Base-by-base conservation (phyloP, 2,888 invertebrate species). In the Coleophora flavipennella region DNA sequence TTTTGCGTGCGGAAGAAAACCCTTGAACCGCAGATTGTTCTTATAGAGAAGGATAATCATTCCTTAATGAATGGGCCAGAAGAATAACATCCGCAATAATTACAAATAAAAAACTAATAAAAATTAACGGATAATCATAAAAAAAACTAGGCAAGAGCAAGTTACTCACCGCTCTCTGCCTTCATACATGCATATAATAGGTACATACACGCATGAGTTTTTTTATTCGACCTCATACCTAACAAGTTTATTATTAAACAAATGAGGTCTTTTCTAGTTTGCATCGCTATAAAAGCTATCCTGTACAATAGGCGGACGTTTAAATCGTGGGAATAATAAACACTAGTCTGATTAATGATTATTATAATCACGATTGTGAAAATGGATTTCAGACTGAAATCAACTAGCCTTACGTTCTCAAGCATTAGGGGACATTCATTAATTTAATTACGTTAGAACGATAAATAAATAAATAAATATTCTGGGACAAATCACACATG, bases 261-360 rank as follows among this genome's bases (percentile, higher is more conserved):
- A 20, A 20, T 20, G 8, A 12, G n/a, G 33, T 33, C n/a, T 33
- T 33, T 13, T 8, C 11, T 34, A 25, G 12, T 32, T 12, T 32
- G 32, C 34, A 34, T 20, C 10, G 34, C 34, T 25, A 36, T 36
- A 31, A 36, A 36, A 29, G 29, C 13, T 31, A 36, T 29, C 31
- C 41, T 54, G 61, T 53, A 78, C 78, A 78, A 80, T 78, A 62
- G 67, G 47, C 79, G 80, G 76, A 75, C 67, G 70, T 68, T 47
- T 51, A 61, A 67, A 70, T 73, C 63, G 62, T 67, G 66, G 62
- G 62, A 68, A 68, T 62, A 62, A 57, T 50, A 56, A 57, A 59
- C 59, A 53, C 49, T 49, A 53, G 49, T 51, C 3, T 6, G 20
- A 20, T 20, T 20, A 20, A 48, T 44, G 48, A 34, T 56, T 48